Conservation (phyloP, 2,888 invertebrate species). For the Yponomeuta plumbellus region DNA sequence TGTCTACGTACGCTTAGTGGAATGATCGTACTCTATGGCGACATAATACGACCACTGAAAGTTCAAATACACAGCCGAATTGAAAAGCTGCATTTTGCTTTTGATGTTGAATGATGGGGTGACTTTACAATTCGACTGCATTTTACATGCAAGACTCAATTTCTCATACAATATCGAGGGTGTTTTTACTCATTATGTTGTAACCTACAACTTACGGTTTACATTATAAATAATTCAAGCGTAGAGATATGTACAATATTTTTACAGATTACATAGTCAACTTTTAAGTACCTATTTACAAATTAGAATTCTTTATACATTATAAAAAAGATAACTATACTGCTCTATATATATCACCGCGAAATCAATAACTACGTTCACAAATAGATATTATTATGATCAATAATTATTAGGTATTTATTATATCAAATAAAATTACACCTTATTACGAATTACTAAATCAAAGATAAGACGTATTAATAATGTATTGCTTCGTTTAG, state of each 20-base stretch:
- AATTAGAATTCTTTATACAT: conserved; percentile 75
- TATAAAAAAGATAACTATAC: conserved; percentile 72
- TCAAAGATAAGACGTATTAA: conserved; percentile 78
- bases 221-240: conserved; percentile 74
- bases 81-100: conserved; percentile 6
- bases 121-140: conserved; percentile 19
- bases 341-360: conserved; percentile 73
- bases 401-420: conserved; percentile 32
- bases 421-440: conserved; percentile 57
- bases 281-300: conserved; percentile 76
- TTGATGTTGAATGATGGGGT: conserved; percentile 16
- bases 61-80: conserved; percentile 22
- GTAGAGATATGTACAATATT: conserved; percentile 76
- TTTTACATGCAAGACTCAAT: conserved; percentile 18
- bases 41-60: conserved; percentile 24
- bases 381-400: conserved; percentile 61
- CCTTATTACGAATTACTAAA: conserved; percentile 62
- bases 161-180: conserved; percentile 3
- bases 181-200: conserved; percentile 10
- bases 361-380: conserved; percentile 74
- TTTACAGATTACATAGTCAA: conserved; percentile 65
- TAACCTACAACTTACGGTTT: conserved; percentile 25
- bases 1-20: conserved; percentile 16
- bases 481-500: conserved; percentile 86
- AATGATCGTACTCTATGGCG: conserved; percentile 32